Percentiles rank a stretch among this genome's conserved stretches.
phyloP scores from a whole-genome alignment of 2,888 invertebrate species.

The Sympetrum striolatum region DNA sequence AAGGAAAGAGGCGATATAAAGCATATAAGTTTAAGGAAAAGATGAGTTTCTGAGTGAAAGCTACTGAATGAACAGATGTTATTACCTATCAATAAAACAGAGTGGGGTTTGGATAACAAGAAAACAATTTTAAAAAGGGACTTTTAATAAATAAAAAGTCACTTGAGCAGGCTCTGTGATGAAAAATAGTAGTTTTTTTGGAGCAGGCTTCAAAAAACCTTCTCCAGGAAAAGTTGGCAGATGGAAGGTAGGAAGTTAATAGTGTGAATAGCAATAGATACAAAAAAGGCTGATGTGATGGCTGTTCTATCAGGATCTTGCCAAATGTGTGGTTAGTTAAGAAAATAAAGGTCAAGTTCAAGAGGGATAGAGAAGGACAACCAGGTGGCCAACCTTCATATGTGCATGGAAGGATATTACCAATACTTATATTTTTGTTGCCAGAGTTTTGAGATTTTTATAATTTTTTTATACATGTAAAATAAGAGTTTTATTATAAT shows the following conservation, averaged over 20 bases:
- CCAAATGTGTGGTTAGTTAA: slow-evolving; percentile 39
- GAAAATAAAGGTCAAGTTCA: slow-evolving; percentile 5
- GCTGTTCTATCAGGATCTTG: slow-evolving; percentile 37
- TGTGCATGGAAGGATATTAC: slow-evolving; percentile 44
- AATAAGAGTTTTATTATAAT: slow-evolving; percentile 41
- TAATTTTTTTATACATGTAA: slow-evolving; percentile 42
- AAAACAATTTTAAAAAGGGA: slow-evolving; percentile 18
- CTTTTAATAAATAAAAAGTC: slow-evolving; percentile 5
- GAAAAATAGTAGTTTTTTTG: slow-evolving; percentile 35
- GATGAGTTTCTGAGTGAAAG: slow-evolving; percentile 13
- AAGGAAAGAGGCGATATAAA: neutral
- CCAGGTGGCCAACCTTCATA: slow-evolving; percentile 41
- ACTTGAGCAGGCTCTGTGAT: slow-evolving; percentile 42
- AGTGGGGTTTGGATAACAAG: slow-evolving; percentile 12
- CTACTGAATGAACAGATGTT: slow-evolving; percentile 27
- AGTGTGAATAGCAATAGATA: slow-evolving; percentile 44
- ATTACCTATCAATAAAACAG: slow-evolving; percentile 21
- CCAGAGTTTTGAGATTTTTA: slow-evolving; percentile 44
- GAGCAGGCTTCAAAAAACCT: slow-evolving; percentile 19
- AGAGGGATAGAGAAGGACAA: slow-evolving; percentile 28
- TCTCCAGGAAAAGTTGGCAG: slow-evolving; percentile 2
- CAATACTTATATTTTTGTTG: slow-evolving; percentile 44
- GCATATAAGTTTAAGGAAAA: neutral
- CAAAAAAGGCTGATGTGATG: slow-evolving; percentile 42
- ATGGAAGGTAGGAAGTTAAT: slow-evolving; percentile 35